phyloP scores from a whole-genome alignment of 2,888 invertebrate genomes.

The Rosalia funebris region DNA sequence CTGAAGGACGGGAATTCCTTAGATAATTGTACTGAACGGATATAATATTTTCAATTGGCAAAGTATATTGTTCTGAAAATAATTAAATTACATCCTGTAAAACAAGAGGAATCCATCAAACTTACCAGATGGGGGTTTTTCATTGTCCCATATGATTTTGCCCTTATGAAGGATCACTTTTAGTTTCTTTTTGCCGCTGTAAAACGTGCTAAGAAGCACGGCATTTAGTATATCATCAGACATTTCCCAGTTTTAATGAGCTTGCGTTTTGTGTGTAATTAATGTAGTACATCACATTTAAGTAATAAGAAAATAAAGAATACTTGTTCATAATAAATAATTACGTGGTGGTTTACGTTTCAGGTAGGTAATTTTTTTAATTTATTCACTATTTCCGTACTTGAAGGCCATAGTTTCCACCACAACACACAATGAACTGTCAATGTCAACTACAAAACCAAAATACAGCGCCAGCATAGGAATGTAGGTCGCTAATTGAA shows the following conservation, averaged over 20 bases:
- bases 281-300: slow-evolving; percentile 15
- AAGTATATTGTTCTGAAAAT: slow-evolving; percentile 66
- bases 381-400: slow-evolving; percentile 1
- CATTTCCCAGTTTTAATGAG: slow-evolving; percentile 42
- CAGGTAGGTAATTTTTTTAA: not conserved
- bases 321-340: slow-evolving; percentile 8
- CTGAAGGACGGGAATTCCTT: slow-evolving; percentile 59
- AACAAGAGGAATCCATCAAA: slow-evolving; percentile 8
- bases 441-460: slow-evolving; percentile 18
- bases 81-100: too few species aligned
- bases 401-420: slow-evolving; percentile 19
- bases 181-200: slow-evolving; percentile 70
- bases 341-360: slow-evolving; percentile 3
- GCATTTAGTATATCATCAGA: slow-evolving; percentile 54
- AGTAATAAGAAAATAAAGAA: slow-evolving; percentile 11
- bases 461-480: slow-evolving; percentile 4
- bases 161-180: slow-evolving; percentile 72
- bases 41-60: slow-evolving; percentile 69
- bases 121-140: slow-evolving; percentile 68
- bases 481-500: slow-evolving; percentile 7
- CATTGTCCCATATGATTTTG: slow-evolving; percentile 73
- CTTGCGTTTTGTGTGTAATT: slow-evolving; percentile 1
- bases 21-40: slow-evolving; percentile 66
- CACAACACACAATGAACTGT: slow-evolving; percentile 4
- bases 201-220: slow-evolving; percentile 66